phyloP scores from a whole-genome alignment of 2,888 invertebrate species.

The Sacculina carcini region DNA sequence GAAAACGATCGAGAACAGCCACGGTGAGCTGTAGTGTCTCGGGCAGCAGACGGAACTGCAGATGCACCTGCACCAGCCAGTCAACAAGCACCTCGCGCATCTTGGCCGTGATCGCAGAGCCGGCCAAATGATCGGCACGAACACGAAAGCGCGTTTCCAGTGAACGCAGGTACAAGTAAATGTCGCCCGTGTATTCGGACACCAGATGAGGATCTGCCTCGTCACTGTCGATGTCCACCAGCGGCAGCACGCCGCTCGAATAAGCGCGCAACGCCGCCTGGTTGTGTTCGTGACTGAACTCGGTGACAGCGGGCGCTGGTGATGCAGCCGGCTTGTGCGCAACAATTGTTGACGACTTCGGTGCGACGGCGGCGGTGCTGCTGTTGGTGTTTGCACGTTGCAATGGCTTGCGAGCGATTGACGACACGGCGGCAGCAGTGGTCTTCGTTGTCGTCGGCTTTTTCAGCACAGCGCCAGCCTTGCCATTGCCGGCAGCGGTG shows the following conservation, averaged over 20 bases:
- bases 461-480: no score
- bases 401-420: no score
- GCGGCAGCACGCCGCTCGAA: constrained; percentile 13
- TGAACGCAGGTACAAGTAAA: constrained; percentile 50
- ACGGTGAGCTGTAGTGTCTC: constrained; percentile 77
- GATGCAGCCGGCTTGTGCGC: no score
- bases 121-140: constrained; percentile 33
- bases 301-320: no score
- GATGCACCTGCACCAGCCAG: constrained; percentile 79
- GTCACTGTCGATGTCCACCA: constrained; percentile 38
- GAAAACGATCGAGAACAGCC: constrained; percentile 63
- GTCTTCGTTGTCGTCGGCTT: no score
- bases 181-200: constrained; percentile 63
- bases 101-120: constrained; percentile 40
- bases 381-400: no score
- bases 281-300: no score
- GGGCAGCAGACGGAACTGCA: constrained; percentile 50
- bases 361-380: no score
- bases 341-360: no score
- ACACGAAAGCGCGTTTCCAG: constrained; percentile 50
- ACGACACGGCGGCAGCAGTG: no score
- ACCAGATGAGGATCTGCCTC: constrained; percentile 46
- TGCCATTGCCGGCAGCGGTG: no score
- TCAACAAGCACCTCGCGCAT: constrained; percentile 76
- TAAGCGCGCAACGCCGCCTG: no score